Evolutionary conservation across 2,797 vertebrate genomes (phyloP).

Genomic region (Anas capensis): DNA sequence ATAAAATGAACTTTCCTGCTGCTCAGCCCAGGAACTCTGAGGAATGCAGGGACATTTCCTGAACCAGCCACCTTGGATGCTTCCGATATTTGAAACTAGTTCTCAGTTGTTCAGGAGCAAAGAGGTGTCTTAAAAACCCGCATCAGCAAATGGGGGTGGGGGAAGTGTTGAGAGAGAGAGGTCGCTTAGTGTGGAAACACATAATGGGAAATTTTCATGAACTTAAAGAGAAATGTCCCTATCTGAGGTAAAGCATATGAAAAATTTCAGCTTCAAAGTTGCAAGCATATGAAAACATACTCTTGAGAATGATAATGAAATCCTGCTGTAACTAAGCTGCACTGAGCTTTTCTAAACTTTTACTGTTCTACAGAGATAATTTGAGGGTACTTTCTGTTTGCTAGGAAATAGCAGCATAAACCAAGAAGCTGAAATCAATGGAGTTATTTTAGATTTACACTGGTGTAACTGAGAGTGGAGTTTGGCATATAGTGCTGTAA

Average conservation of each 20-base stretch:
- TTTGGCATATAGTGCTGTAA: not conserved
- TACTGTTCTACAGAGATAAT: not conserved
- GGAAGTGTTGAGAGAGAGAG: not conserved
- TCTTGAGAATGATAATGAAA: not conserved
- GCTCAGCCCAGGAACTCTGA: not conserved
- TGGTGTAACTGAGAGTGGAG: not conserved
- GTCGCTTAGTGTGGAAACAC: not conserved
- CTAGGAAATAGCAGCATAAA: not conserved
- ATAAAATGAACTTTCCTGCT: not conserved
- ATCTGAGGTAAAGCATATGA: constrained; percentile 10
- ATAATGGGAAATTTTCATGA: not conserved
- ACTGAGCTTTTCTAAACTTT: not conserved
- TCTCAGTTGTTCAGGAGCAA: not conserved
- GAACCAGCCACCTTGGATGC: not conserved
- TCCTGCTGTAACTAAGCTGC: not conserved
- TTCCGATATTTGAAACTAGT: not conserved
- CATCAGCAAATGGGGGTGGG: not conserved
- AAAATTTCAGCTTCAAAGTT: constrained; percentile 4
- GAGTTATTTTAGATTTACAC: not conserved
- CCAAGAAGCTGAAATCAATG: not conserved
- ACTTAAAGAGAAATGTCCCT: not conserved
- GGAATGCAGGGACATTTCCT: not conserved
- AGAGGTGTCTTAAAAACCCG: not conserved
- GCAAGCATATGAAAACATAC: not conserved
- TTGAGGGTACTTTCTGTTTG: not conserved